Base-by-base conservation (phyloP, 2,797 vertebrate genomes). In the Sebastes steindachneri region DNA sequence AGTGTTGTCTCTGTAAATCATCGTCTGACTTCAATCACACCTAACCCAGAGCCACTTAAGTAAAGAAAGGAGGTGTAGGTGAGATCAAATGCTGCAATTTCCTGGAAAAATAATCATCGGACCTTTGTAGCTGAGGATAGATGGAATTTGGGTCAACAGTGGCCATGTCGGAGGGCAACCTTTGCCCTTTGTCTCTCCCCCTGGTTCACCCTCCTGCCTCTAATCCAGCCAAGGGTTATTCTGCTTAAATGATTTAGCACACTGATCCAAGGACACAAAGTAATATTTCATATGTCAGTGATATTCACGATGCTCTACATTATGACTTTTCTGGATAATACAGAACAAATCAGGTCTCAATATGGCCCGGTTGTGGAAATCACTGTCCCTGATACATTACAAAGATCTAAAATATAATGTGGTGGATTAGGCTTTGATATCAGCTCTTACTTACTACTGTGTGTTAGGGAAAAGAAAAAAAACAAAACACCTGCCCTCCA, bases 391-490 rank as follows among this genome's bases (percentile, higher is more conserved):
- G 92, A 94, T 95, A 96, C 87, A 94, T 96, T 94, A 95, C 95
- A 95, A 95, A 96, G 94, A 95, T 96, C 55, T 91, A 92, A 96
- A 90, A 95, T 96, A 96, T 93, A 95, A 95, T 94, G 90, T 91
- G 89, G 84, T 87, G 95, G 96, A 97, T 97, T 97, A 97, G 90
- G 86, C 88, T 95, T 95, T 93, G 94, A 96, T 96, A 96, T 95
- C 94, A 94, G 93, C 93, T 95, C 94, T 94, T 95, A 96, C 95
- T 96, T 96, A 96, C 95, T 90, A 80, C 86, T 91, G 92, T 94
- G 93, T 92, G 91, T 95, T 93, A 91, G 89, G 89, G 88, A 75
- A 19, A 93, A 96, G 0, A 41, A 19, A 48, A 48, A 1, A 45
- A 17, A 17, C 0, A 53, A 86, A 96, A 95, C 95, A 97, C 95